Conservation (phyloP, 2,888 invertebrate species). For the Drosophila nr. perissopoda region DNA sequence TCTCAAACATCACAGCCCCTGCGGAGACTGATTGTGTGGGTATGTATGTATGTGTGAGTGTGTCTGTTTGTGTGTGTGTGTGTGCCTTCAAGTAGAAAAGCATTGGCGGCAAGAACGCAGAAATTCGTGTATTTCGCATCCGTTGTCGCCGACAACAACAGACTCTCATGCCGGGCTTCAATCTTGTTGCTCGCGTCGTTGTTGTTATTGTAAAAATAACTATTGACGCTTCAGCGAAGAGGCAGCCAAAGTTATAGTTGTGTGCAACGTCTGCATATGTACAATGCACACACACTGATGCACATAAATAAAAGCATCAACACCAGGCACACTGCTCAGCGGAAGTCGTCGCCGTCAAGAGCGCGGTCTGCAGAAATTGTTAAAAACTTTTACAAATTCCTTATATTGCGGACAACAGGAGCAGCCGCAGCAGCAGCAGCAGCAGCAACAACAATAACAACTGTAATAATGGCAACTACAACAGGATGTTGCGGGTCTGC, state of each 20-base stretch:
- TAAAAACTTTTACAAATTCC: conserved; percentile 75
- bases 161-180: conserved; percentile 23
- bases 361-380: conserved; percentile 72
- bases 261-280: conserved; percentile 25
- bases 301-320: conserved; percentile 74
- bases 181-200: conserved; percentile 24
- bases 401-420: conserved; percentile 65
- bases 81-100: conserved; percentile 47
- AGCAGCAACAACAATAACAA: conserved; percentile 47
- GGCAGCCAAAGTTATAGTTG: conserved; percentile 65
- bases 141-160: conserved; percentile 55
- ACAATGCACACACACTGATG: conserved; percentile 5
- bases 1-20: conserved; percentile 63
- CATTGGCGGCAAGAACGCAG: conserved; percentile 52
- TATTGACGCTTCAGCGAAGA: conserved; percentile 73
- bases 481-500: conserved; percentile 65
- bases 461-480: conserved; percentile 73
- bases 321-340: conserved; percentile 72
- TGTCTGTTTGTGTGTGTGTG: conserved; percentile 11
- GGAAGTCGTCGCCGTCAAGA: conserved; percentile 78
- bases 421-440: conserved; percentile 9
- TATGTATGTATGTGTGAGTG: conserved; percentile 30
- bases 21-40: conserved; percentile 40
- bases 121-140: conserved; percentile 74
- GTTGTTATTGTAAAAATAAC: conserved; percentile 65